Conservation (phyloP, 2,113 vertebrate genomes). For the Bubalus kerabau region DNA sequence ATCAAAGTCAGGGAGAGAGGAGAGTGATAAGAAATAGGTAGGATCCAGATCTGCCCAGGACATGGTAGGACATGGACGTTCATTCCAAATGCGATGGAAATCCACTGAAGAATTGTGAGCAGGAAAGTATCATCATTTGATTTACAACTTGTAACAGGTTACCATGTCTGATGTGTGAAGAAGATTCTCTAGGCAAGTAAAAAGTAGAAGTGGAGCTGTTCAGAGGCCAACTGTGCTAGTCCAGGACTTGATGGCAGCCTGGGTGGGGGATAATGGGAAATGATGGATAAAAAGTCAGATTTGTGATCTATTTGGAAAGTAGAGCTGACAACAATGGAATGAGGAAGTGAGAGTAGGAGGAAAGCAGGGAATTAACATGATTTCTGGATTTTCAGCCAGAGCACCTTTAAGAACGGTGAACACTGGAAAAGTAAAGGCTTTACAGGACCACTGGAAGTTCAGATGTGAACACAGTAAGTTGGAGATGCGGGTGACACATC, state of each 20-base stretch:
- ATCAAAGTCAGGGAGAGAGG: background rate
- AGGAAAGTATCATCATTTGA: background rate
- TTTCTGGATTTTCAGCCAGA: background rate
- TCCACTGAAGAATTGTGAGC: background rate
- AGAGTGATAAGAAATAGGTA: background rate
- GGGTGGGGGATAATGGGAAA: background rate
- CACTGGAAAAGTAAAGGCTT: background rate
- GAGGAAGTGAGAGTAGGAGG: background rate
- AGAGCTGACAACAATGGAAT: background rate
- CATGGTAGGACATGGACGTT: background rate
- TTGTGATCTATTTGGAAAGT: background rate
- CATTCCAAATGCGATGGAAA: background rate
- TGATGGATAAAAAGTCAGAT: background rate
- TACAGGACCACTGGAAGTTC: background rate
- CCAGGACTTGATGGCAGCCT: background rate
- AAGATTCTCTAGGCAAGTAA: background rate
- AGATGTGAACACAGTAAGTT: background rate
- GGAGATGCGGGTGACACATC: background rate
- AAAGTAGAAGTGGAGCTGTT: background rate
- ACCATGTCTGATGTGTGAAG: background rate
- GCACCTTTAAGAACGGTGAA: background rate
- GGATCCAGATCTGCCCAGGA: background rate
- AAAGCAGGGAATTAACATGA: background rate
- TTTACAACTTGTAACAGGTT: background rate
- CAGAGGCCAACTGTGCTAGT: background rate